Conservation (phyloP, 2,113 vertebrate genomes). For the Chloroceryle aenea region DNA sequence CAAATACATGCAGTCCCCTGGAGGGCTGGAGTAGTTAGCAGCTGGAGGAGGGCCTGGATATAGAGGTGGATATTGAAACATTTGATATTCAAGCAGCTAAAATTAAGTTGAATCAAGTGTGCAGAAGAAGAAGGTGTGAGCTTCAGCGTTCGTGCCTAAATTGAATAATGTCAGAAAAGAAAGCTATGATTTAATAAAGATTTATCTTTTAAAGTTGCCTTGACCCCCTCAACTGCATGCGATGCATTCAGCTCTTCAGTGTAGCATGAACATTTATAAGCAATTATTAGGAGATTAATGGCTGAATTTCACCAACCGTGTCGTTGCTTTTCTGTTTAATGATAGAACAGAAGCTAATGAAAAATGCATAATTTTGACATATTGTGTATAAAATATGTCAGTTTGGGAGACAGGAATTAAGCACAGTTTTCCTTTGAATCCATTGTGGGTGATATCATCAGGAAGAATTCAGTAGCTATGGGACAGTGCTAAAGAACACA, state of each 20-base stretch:
- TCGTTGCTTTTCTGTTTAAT: constrained; percentile 58
- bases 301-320: constrained; percentile 53
- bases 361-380: constrained; percentile 62
- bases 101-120: constrained; percentile 49
- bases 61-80: constrained; percentile 17
- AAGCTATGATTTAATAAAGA: constrained; percentile 50
- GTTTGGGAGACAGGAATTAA: neutral
- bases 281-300: constrained; percentile 71
- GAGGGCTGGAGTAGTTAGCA: constrained; percentile 40
- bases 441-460: neutral
- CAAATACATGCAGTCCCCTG: constrained; percentile 25
- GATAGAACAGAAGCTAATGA: constrained; percentile 59
- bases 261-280: constrained; percentile 60
- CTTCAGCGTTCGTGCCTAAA: constrained; percentile 8
- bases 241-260: constrained; percentile 53
- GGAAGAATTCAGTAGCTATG: neutral
- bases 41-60: constrained; percentile 19
- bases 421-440: constrained; percentile 18
- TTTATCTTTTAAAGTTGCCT: constrained; percentile 52
- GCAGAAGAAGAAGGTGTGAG: constrained; percentile 26
- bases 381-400: constrained; percentile 36
- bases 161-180: constrained; percentile 46
- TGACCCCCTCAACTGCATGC: constrained; percentile 31
- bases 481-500: neutral
- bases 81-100: constrained; percentile 39